Percentiles rank a stretch among this genome's conserved stretches.
Conservation (phyloP, 2,113 vertebrate species). For the Thryonomys swinderianus region DNA sequence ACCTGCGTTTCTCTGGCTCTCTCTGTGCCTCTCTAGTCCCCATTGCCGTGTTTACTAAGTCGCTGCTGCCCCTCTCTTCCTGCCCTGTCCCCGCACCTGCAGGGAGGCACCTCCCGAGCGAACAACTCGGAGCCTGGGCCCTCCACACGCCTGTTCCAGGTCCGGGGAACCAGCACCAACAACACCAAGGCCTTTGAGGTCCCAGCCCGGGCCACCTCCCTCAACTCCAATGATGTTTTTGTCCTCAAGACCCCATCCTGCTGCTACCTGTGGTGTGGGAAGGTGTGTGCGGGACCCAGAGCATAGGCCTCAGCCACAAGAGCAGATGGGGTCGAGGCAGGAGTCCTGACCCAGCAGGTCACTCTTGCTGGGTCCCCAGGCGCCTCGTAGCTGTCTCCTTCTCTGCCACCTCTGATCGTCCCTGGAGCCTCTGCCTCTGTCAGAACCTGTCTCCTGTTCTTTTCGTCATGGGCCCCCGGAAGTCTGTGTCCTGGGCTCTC, state of each 20-base stretch:
- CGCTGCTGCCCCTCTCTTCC: not conserved
- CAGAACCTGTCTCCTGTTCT: not conserved
- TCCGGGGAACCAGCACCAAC: conserved; percentile 88
- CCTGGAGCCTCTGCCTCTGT: not conserved
- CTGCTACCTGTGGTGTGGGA: conserved; percentile 94
- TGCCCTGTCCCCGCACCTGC: not conserved
- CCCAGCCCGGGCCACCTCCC: conserved; percentile 82
- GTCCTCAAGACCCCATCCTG: conserved; percentile 89
- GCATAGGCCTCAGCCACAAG: not conserved
- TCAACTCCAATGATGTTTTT: conserved; percentile 94
- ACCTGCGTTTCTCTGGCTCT: not conserved
- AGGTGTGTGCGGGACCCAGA: conserved; percentile 82
- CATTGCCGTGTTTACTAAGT: not conserved
- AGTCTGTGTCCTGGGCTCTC: not conserved
- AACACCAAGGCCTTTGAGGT: conserved; percentile 93
- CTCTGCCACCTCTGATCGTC: not conserved
- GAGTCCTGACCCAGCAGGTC: not conserved
- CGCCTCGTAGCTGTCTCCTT: too few relatives aligned
- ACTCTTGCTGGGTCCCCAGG: not conserved
- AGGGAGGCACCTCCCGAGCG: conserved; percentile 88
- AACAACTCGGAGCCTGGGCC: conserved; percentile 70
- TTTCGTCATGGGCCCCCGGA: not conserved
- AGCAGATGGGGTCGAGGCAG: not conserved
- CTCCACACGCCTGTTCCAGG: conserved; percentile 89
- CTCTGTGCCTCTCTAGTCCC: not conserved